Conservation (phyloP, 2,113 vertebrate species). For the Otis tarda region DNA sequence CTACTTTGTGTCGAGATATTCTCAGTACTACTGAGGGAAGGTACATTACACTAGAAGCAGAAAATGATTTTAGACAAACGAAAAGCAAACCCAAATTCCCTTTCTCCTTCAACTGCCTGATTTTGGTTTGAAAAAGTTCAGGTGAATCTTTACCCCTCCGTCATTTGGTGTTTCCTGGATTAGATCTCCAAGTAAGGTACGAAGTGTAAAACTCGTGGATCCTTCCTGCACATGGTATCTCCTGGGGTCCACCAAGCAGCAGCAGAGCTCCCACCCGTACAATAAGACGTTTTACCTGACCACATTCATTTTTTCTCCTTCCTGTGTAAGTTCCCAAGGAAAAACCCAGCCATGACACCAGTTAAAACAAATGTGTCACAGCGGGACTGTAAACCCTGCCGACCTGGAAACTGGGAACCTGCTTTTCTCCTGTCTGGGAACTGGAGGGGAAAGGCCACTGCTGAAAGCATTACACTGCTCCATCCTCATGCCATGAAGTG, state of each 20-base stretch:
- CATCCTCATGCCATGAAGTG: fast-evolving
- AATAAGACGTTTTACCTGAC: not conserved
- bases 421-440: not conserved
- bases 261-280: not conserved
- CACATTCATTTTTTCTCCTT: not conserved
- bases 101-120: not conserved
- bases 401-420: not conserved
- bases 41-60: not conserved
- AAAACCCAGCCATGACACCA: not conserved
- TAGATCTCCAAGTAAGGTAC: not conserved
- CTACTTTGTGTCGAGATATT: not conserved
- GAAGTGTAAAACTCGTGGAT: not conserved
- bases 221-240: not conserved
- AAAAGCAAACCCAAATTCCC: not conserved
- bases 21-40: not conserved
- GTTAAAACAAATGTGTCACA: not conserved
- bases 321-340: not conserved
- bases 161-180: not conserved
- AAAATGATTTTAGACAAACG: not conserved
- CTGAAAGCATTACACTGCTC: not conserved
- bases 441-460: not conserved
- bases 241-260: not conserved
- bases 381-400: not conserved
- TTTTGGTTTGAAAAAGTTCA: not conserved
- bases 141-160: not conserved